Conservation (phyloP, 2,113 vertebrate species). For the Spea bombifrons region DNA sequence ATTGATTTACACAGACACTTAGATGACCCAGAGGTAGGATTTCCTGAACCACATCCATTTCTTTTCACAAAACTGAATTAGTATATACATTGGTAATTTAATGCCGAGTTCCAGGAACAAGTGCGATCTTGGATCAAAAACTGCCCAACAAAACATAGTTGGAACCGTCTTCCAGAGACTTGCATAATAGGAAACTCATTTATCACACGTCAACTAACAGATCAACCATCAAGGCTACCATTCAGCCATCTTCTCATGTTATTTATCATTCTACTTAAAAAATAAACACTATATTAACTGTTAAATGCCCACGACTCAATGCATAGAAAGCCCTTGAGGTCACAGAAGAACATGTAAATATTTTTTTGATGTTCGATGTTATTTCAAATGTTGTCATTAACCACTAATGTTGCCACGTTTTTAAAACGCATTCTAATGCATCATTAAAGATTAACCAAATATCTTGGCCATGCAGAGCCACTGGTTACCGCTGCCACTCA, state of each 20-base stretch:
- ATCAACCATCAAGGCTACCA: slow-evolving; percentile 41
- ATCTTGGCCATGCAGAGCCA: too few relatives aligned
- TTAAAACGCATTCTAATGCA: too few relatives aligned
- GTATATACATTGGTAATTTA: slow-evolving; percentile 44
- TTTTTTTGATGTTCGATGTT: too few relatives aligned
- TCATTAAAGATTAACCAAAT: too few relatives aligned
- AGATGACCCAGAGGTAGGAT: slow-evolving; percentile 33
- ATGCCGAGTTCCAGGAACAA: slow-evolving; percentile 43
- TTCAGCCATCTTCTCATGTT: slow-evolving; percentile 18
- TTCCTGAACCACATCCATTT: slow-evolving; percentile 32
- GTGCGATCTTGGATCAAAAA: slow-evolving; percentile 28
- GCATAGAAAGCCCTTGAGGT: too few relatives aligned
- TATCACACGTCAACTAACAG: slow-evolving; percentile 34
- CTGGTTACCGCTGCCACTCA: too few relatives aligned
- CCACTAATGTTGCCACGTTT: too few relatives aligned
- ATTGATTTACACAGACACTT: slow-evolving; percentile 38
- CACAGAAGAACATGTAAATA: too few relatives aligned
- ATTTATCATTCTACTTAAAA: slow-evolving; percentile 7
- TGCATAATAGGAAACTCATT: slow-evolving; percentile 34
- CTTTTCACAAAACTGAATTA: slow-evolving; percentile 45
- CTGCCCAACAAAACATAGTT: slow-evolving; percentile 20
- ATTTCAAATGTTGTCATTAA: too few relatives aligned
- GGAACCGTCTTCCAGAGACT: slow-evolving; percentile 11
- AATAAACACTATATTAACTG: background rate
- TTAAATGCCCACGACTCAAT: too few relatives aligned